Evolutionary conservation across 2,888 invertebrate genomes (phyloP).

Genomic region (Sesia apiformis): DNA sequence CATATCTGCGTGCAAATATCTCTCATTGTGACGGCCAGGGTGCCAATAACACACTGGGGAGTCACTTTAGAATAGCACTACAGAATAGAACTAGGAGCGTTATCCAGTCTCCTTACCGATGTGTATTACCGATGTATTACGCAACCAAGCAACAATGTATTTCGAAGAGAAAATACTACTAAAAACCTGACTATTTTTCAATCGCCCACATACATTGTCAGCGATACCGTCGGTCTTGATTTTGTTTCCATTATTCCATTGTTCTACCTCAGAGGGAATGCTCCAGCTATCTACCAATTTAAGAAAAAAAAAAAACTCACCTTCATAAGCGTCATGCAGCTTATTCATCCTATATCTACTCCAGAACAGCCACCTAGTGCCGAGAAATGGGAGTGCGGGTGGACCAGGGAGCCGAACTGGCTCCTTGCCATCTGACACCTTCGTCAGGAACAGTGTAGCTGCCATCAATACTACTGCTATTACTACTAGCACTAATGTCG

Average conservation of each 20-base stretch:
- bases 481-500: constrained; percentile 46
- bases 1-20: constrained; percentile 73
- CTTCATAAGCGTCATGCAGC: constrained; percentile 86
- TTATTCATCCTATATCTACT: constrained; percentile 81
- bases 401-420: constrained; percentile 81
- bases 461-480: constrained; percentile 39
- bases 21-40: constrained; percentile 46
- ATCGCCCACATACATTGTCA: constrained; percentile 1
- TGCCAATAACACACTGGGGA: not conserved
- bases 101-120: too few relatives aligned
- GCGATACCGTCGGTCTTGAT: too few relatives aligned
- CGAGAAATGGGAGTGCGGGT: constrained; percentile 79
- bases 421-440: constrained; percentile 32
- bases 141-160: too few relatives aligned
- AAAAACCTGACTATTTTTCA: too few relatives aligned
- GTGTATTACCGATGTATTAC: too few relatives aligned
- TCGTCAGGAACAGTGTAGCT: constrained; percentile 36
- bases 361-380: constrained; percentile 87
- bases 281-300: not conserved
- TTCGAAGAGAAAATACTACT: too few relatives aligned
- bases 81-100: too few relatives aligned
- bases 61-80: too few relatives aligned
- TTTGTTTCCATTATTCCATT: too few relatives aligned
- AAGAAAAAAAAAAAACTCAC: constrained; percentile 49
- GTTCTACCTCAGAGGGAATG: too few relatives aligned